phyloP scores from a whole-genome alignment of 2,888 invertebrate genomes.

The Malthinus seriepunctatus region DNA sequence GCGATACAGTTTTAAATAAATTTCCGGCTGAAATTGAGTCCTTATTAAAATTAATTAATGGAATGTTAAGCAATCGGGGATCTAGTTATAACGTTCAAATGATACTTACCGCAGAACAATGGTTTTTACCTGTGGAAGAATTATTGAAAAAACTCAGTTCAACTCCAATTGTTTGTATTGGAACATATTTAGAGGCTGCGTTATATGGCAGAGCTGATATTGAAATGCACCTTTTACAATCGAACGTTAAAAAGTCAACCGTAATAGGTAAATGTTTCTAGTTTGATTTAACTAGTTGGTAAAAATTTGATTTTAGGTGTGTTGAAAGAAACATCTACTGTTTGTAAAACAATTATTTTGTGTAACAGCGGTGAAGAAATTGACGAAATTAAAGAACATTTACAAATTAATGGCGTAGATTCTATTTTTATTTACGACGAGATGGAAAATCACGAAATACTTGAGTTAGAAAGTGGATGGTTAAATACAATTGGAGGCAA shows the following conservation, averaged over 20 bases:
- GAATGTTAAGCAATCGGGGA: constrained; percentile 54
- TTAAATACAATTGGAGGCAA: constrained; percentile 17
- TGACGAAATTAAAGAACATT: constrained; percentile 46
- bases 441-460: constrained; percentile 29
- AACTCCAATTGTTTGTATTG: constrained; percentile 66
- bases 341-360: constrained; percentile 64
- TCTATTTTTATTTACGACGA: constrained; percentile 37
- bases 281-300: neutral
- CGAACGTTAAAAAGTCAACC: constrained; percentile 54
- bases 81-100: constrained; percentile 61
- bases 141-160: constrained; percentile 61
- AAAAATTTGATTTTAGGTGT: constrained; percentile 50
- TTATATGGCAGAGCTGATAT: constrained; percentile 66
- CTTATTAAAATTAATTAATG: constrained; percentile 54
- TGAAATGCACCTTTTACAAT: constrained; percentile 52
- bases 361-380: constrained; percentile 65
- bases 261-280: constrained; percentile 47
- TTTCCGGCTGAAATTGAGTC: constrained; percentile 57
- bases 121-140: constrained; percentile 64
- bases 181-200: constrained; percentile 74
- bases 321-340: constrained; percentile 54
- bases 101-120: constrained; percentile 64
- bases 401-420: constrained; percentile 38
- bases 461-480: constrained; percentile 26
- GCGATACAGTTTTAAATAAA: constrained; percentile 64